Conservation (phyloP, 2,888 invertebrate species). For the Drosophila ochracea region DNA sequence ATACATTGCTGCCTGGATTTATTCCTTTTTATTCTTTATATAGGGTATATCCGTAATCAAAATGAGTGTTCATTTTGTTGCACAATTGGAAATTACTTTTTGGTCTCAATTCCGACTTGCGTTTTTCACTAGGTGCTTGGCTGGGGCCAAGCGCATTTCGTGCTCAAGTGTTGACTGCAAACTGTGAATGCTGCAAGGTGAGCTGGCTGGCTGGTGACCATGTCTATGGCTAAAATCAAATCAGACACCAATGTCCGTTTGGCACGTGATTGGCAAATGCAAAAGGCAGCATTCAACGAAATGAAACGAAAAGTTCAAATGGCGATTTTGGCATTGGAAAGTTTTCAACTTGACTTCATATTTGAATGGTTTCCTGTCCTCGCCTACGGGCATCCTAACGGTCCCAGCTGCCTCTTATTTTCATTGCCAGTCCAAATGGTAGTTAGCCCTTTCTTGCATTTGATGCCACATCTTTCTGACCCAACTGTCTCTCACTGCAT, state of each 20-base stretch:
- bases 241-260: conserved; percentile 66
- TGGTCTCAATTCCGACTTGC: conserved; percentile 17
- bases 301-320: conserved; percentile 66
- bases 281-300: conserved; percentile 19
- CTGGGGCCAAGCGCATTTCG: conserved; percentile 36
- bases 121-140: conserved; percentile 12
- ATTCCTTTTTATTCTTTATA: neutral
- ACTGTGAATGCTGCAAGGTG: neutral
- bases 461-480: conserved; percentile 3
- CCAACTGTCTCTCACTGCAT: conserved; percentile 4
- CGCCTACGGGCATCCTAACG: conserved; percentile 38
- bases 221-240: conserved; percentile 60
- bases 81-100: conserved; percentile 55
- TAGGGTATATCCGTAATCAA: conserved; percentile 34
- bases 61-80: conserved; percentile 36
- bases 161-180: conserved; percentile 61
- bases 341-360: conserved; percentile 34
- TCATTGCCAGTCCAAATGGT: conserved; percentile 8
- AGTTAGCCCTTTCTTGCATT: conserved; percentile 27
- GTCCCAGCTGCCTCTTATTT: conserved; percentile 46
- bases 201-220: conserved; percentile 12
- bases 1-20: neutral
- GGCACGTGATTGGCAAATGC: conserved; percentile 48
- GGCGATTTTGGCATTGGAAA: conserved; percentile 54
- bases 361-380: conserved; percentile 44